Evolutionary conservation across 2,113 vertebrate genomes (phyloP), one percentile per base, ranked within the genome.

Genomic region (Phaethon lepturus): DNA sequence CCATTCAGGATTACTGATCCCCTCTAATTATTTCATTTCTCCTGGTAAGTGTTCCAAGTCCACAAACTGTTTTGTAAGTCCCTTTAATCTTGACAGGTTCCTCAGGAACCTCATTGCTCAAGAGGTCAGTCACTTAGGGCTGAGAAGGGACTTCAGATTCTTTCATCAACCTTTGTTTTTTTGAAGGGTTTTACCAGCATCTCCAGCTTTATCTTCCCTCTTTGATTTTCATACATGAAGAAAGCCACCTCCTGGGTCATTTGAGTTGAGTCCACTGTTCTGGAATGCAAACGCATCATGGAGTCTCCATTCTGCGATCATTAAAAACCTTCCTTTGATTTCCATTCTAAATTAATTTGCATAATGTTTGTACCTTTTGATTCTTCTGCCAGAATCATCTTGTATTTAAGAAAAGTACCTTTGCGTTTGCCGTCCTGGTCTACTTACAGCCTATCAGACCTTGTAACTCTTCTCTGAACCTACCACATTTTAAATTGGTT

Each of bases 291-390:
- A 69, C 14, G 9, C 25, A 42, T 56, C 29, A 50, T 13, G 29
- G 38, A 45, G 18, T 53, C 24, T 52, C 26, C 44, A 52, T 5
- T 66, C 33, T 20, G 28, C 1, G 7, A n/a, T 52, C 0, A 0
- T 28, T 58, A 77, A 84, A 77, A 64, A 56, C 7, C 8, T 33
- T 47, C 28, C 66, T 67, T 45, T 56, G 24, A 28, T 73, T 84
- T 63, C 26, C n/a, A 77, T 29, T 63, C 25, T 64, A 35, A 84
- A 38, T 56, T 50, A 50, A 50, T 63, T 31, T 79, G 45, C 13
- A 31, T 50, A 71, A 47, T 42, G 22, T 15, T 58, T 72, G 20
- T 64, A 38, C 9, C 5, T 78, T 73, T 66, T 64, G 26, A 9
- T 53, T 79, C 18, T 53, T 59, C 59, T 59, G 23, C 15, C 26